phyloP scores from a whole-genome alignment of 2,797 vertebrate species.

The Danio albolineatus region DNA sequence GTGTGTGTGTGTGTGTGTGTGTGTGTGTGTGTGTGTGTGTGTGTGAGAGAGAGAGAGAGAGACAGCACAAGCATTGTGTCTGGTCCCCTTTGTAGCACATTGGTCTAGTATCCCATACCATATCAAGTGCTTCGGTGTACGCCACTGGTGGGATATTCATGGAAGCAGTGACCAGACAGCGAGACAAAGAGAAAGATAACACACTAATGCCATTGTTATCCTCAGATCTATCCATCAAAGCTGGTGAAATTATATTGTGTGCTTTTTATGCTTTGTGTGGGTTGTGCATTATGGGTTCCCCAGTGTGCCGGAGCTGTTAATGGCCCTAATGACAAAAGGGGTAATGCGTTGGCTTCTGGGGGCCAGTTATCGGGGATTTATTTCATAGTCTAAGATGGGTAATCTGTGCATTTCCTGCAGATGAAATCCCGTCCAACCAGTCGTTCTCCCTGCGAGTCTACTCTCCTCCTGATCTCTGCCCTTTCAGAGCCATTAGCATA shows the following conservation, averaged over 20 bases:
- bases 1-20: no score
- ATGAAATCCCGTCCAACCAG: constrained; percentile 46
- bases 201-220: constrained; percentile 41
- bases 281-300: constrained; percentile 43
- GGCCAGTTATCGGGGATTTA: constrained; percentile 18
- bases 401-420: constrained; percentile 45
- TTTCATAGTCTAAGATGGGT: constrained; percentile 13
- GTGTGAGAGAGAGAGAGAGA: constrained; percentile 18
- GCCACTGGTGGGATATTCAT: constrained; percentile 60
- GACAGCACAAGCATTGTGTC: constrained; percentile 7
- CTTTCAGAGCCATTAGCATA: constrained; percentile 83
- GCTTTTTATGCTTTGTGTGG: neutral
- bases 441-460: constrained; percentile 23
- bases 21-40: constrained; percentile 3
- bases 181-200: constrained; percentile 53
- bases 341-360: constrained; percentile 44
- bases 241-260: constrained; percentile 23
- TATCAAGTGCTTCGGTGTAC: constrained; percentile 65
- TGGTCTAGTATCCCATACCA: constrained; percentile 48
- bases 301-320: constrained; percentile 51
- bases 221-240: constrained; percentile 8
- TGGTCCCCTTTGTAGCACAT: constrained; percentile 21
- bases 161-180: constrained; percentile 63
- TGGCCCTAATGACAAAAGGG: constrained; percentile 52
- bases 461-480: constrained; percentile 55